Percentiles rank a stretch among this genome's conserved stretches.
phyloP scores from a whole-genome alignment of 2,797 vertebrate species.

The Moxostoma hubbsi region DNA sequence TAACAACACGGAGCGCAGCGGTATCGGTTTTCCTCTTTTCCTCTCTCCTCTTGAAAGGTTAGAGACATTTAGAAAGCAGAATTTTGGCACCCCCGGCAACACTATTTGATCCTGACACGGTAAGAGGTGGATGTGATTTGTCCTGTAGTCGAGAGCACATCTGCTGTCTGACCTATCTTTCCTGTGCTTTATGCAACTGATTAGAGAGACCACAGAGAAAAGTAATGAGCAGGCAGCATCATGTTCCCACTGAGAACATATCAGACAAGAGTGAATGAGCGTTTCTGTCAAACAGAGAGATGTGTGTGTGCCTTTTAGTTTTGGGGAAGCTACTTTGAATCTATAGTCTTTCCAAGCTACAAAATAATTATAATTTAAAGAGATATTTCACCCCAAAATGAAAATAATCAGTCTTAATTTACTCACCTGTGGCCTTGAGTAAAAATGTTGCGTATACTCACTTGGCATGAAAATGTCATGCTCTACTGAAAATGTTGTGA shows the following conservation, averaged over 20 bases:
- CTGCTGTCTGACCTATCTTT: slow-evolving; percentile 63
- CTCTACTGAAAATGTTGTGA: too few relatives aligned
- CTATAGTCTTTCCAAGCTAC: too few relatives aligned
- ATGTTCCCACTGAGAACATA: slow-evolving; percentile 38
- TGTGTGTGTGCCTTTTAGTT: not conserved
- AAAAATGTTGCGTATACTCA: too few relatives aligned
- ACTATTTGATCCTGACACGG: slow-evolving; percentile 48
- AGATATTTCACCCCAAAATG: too few relatives aligned
- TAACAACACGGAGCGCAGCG: not conserved
- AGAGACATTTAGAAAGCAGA: slow-evolving; percentile 37
- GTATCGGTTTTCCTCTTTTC: slow-evolving; percentile 24
- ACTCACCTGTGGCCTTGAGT: too few relatives aligned
- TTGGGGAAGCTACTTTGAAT: too few relatives aligned
- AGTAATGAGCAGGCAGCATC: slow-evolving; percentile 45
- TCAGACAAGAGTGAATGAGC: slow-evolving; percentile 20
- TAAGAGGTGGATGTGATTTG: slow-evolving; percentile 52
- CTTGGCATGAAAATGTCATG: too few relatives aligned
- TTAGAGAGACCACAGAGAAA: slow-evolving; percentile 45
- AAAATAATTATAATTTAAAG: too few relatives aligned
- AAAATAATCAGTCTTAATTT: too few relatives aligned
- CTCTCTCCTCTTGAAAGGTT: slow-evolving; percentile 37
- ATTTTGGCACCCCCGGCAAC: slow-evolving; percentile 22
- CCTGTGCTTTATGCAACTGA: slow-evolving; percentile 57
- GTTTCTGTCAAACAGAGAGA: not conserved
- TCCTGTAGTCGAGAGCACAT: slow-evolving; percentile 57